Conservation (phyloP, 1,140 invertebrate species). For the Zaprionus capensis region DNA sequence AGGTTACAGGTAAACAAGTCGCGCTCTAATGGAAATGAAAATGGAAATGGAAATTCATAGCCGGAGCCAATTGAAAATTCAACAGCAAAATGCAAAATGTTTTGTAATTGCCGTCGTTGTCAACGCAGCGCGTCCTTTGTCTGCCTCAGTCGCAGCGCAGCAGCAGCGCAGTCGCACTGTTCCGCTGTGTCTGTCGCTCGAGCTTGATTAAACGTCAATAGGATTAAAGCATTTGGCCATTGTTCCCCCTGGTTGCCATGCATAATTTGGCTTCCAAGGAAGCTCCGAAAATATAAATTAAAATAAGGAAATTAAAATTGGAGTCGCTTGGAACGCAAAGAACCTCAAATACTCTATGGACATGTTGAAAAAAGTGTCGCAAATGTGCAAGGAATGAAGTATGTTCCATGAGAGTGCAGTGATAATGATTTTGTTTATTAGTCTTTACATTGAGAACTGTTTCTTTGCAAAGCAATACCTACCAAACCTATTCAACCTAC, state of each 20-base stretch:
- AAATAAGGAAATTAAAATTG: conserved; percentile 36
- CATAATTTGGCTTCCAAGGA: conserved; percentile 44
- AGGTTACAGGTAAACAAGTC: conserved; percentile 42
- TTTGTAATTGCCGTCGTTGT: conserved; percentile 48
- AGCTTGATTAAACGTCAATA: conserved; percentile 78
- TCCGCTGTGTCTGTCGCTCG: neutral
- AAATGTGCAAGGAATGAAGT: too few species aligned
- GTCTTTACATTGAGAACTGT: too few species aligned
- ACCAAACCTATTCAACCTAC: too few species aligned
- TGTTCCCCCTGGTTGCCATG: conserved; percentile 34
- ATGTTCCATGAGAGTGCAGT: too few species aligned
- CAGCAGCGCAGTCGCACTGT: neutral
- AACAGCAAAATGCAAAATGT: conserved; percentile 64
- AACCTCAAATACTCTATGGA: neutral
- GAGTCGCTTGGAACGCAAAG: neutral
- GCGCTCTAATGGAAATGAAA: conserved; percentile 27
- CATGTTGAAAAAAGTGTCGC: neutral
- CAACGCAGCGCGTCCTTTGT: conserved; percentile 25
- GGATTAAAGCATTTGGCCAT: conserved; percentile 75
- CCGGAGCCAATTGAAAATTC: conserved; percentile 68
- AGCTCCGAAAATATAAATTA: conserved; percentile 45
- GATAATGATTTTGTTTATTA: too few species aligned
- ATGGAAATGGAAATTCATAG: conserved; percentile 65
- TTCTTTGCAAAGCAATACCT: too few species aligned
- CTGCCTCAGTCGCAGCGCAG: neutral